A percentile compares a stretch with the other conserved stretches of the same genome.
phyloP scores from a whole-genome alignment of 2,797 vertebrate species.

The Heliangelus exortis region DNA sequence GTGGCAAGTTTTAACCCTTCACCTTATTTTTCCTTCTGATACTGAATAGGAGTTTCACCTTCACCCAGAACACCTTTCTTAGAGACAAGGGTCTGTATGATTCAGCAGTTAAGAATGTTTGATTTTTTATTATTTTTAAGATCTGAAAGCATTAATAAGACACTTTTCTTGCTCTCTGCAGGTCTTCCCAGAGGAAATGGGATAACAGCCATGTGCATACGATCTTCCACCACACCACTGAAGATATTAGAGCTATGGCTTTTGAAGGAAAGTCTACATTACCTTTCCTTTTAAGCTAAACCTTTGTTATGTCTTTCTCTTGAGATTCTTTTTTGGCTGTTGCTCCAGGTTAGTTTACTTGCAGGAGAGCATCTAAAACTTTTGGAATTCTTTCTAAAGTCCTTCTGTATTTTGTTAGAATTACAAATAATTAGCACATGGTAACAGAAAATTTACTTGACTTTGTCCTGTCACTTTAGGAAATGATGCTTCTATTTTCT shows the following conservation, averaged over 20 bases:
- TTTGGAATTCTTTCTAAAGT: neutral
- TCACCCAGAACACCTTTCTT: neutral
- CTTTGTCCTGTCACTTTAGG: neutral
- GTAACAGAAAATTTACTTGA: neutral
- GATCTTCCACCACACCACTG: neutral
- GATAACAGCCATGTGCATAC: neutral
- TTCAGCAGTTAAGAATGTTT: neutral
- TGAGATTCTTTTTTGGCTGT: neutral
- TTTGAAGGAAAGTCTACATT: neutral
- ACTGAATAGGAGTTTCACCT: neutral
- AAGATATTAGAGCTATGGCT: neutral
- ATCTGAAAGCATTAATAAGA: neutral
- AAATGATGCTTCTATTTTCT: neutral
- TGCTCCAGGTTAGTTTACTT: neutral
- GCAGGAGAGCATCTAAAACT: neutral
- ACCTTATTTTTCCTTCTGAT: neutral
- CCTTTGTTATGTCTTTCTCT: neutral
- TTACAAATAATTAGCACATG: neutral
- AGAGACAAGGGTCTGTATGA: accelerated
- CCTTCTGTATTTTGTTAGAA: neutral
- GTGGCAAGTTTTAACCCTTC: neutral
- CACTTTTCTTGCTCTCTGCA: neutral
- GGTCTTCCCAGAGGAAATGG: neutral
- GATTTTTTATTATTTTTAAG: neutral
- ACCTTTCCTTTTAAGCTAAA: neutral